Evolutionary conservation across 2,113 vertebrate species (phyloP).

Genomic region (Pseudorasbora parva): DNA sequence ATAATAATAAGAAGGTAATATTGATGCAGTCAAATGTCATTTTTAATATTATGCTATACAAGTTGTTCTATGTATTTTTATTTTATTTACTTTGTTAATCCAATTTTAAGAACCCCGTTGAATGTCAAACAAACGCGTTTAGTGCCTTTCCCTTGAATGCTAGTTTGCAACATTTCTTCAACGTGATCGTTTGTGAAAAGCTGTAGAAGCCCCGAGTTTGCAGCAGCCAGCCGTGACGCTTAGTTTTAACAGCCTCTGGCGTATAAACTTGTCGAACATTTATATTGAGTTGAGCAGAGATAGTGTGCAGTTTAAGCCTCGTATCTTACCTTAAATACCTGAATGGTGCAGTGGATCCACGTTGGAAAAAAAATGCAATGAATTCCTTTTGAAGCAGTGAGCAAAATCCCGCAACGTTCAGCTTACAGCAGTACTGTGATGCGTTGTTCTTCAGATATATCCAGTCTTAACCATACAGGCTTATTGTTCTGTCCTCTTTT

Average conservation of each 20-base stretch:
- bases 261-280: slow-evolving; percentile 36
- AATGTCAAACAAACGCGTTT: background rate
- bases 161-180: background rate
- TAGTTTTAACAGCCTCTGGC: slow-evolving; percentile 23
- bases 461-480: slow-evolving; percentile 47
- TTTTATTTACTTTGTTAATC: background rate
- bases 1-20: background rate
- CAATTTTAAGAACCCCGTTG: too few relatives aligned
- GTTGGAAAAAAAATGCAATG: slow-evolving; percentile 39
- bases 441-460: slow-evolving; percentile 39
- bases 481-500: slow-evolving; percentile 48
- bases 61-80: too few relatives aligned
- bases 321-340: slow-evolving; percentile 34
- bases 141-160: background rate
- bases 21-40: background rate
- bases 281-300: background rate
- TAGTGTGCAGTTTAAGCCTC: slow-evolving; percentile 5
- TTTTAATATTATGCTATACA: background rate
- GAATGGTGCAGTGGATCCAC: slow-evolving; percentile 39
- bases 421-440: slow-evolving; percentile 52
- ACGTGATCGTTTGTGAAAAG: background rate
- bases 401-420: slow-evolving; percentile 57
- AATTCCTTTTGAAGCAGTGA: slow-evolving; percentile 50
- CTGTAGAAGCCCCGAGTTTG: slow-evolving; percentile 35
- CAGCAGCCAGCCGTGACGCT: slow-evolving; percentile 17